Evolutionary conservation across 2,113 vertebrate genomes (phyloP), one percentile per base, ranked within the genome.

Genomic region (Corythoichthys intestinalis): DNA sequence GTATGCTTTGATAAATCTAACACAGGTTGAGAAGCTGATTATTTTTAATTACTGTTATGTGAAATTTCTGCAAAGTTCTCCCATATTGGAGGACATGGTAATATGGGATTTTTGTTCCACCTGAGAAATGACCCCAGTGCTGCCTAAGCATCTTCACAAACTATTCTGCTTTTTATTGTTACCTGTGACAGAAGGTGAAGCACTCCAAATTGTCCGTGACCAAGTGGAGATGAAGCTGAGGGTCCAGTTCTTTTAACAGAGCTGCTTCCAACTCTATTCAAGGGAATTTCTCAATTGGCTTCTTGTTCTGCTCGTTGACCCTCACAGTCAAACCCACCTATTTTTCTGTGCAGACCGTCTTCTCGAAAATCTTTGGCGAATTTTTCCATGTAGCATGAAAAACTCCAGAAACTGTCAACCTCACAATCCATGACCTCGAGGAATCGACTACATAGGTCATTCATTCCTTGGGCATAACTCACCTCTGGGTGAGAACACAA

Each of bases 381-480:
- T 77, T 91, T 93, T 67, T 93, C 91, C 91, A 93, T 93, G 79
- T 90, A 92, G 79, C 87, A 91, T 12, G 87, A 89, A 74, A 92
- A 94, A 83, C 92, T 91, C 92, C 93, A 94, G 77, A 88, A 93
- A 6, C 92, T 87, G 78, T 93, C 92, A 5, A 92, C 92, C 80
- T 93, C 92, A 10, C 86, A 92, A 81, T 93, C 86, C 2, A 94
- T 81, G 34, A 94, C 92, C 81, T 93, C 93, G 56, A 94, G 76
- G 79, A 94, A 93, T 1, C 92, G 86, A 74, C 92, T 93, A 83
- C 92, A 93, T 46, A 94, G 83, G 82, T 94, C 93, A 70, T 93
- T 93, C 93, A 94, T 93, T 11, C 93, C 92, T 76, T 94, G 92
- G 48, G 92, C 93, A 52, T 94, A 94, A 66, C 90, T 90, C 7